Conservation (phyloP, 1,140 invertebrate species). For the Stegodyphus dumicola region DNA sequence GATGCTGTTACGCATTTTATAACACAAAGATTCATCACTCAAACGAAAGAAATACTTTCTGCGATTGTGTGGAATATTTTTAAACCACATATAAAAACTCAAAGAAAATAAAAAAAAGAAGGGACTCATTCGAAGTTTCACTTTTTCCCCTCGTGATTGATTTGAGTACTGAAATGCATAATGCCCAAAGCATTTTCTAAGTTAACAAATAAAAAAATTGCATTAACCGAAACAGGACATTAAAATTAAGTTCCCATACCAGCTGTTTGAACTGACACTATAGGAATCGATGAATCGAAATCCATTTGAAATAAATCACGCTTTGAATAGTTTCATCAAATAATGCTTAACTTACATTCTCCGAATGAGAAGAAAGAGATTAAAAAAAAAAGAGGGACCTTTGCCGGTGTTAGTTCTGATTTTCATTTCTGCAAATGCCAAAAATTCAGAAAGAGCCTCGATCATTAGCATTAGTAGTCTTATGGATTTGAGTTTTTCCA, state of each 20-base stretch:
- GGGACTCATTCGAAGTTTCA: no score
- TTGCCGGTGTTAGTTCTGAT: slow-evolving; percentile 29
- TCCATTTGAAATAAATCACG: slow-evolving; percentile 50
- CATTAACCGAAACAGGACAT: slow-evolving; percentile 16
- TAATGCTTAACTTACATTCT: slow-evolving; percentile 48
- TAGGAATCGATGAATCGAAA: slow-evolving; percentile 40
- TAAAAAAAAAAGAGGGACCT: slow-evolving; percentile 42
- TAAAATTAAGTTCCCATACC: slow-evolving; percentile 32
- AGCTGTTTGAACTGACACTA: slow-evolving; percentile 16
- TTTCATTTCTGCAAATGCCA: slow-evolving; percentile 37
- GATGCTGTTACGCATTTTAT: no score
- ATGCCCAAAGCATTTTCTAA: no score
- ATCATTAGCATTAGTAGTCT: slow-evolving; percentile 56
- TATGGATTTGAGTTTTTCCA: slow-evolving; percentile 48
- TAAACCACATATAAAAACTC: no score
- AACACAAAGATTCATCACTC: no score
- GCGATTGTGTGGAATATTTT: no score
- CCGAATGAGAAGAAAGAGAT: slow-evolving; percentile 27
- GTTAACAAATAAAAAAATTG: background rate
- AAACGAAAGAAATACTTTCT: no score
- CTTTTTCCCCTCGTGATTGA: no score
- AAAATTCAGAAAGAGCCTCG: slow-evolving; percentile 44
- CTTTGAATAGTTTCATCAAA: slow-evolving; percentile 55
- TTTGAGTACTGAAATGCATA: no score
- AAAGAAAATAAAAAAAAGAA: no score